Evolutionary conservation across 2,888 invertebrate species (phyloP).

Genomic region (Dicranocentrus wangi): DNA sequence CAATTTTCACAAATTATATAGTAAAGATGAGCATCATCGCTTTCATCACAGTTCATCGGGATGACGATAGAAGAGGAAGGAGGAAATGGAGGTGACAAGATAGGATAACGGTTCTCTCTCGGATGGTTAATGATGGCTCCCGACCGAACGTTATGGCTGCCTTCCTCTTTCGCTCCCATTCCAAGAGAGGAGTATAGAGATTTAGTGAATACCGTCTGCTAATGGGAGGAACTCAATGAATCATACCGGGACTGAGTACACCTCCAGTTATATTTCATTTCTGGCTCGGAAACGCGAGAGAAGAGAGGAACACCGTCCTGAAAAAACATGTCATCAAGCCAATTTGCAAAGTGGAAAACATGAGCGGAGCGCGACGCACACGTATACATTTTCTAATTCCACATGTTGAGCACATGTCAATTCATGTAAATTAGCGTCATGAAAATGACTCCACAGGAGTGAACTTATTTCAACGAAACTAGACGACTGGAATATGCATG

Average conservation of each 20-base stretch:
- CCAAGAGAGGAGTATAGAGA: background rate
- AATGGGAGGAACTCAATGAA: conserved; percentile 27
- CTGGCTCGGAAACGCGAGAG: background rate
- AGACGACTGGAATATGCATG: background rate
- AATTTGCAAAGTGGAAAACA: conserved; percentile 59
- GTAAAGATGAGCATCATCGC: conserved; percentile 24
- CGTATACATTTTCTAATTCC: conserved; percentile 39
- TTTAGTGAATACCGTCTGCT: conserved; percentile 4
- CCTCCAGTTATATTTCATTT: background rate
- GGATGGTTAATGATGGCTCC: background rate
- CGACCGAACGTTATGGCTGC: background rate
- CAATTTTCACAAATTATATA: conserved; percentile 54
- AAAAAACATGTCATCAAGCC: conserved; percentile 70
- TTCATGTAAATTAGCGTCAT: conserved; percentile 54
- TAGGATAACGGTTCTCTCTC: background rate
- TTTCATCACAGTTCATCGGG: conserved; percentile 3
- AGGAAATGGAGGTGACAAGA: conserved; percentile 18
- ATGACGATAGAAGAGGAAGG: background rate
- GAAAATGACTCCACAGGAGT: conserved; percentile 15
- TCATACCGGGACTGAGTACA: conserved; percentile 2
- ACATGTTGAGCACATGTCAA: conserved; percentile 58
- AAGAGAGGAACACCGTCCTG: background rate
- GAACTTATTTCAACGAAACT: background rate
- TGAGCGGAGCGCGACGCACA: background rate
- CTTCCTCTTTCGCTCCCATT: background rate